Evolutionary conservation across 2,797 vertebrate species (phyloP), one percentile per base, ranked within the genome.

Genomic region (Gambelia wislizenii): DNA sequence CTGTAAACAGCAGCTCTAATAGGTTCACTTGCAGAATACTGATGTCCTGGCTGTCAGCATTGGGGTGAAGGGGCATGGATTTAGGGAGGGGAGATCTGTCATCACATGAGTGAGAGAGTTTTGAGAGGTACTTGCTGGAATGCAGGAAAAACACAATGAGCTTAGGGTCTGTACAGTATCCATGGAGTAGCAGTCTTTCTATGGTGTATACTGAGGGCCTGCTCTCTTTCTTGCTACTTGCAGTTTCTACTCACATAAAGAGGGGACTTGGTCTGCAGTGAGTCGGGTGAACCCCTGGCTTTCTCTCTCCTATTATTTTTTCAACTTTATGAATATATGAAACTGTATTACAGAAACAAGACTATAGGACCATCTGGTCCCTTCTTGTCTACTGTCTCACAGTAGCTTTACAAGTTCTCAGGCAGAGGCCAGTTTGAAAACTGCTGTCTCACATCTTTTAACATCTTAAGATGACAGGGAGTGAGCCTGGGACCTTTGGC

Each of bases 1-100:
- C 84, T 78, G 79, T 91, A 86, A 88, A 86, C 70, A 91, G 82
- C 89, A 36, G 84, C 59, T 83, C 78, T 82, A 91, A 83, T 86
- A 70, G 80, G 30, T 59, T 89, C 64, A 59, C 42, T 83, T 76
- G 72, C 70, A 76, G 87, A 89, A 82, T 83, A 64, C 72, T 70
- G n/a, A 83, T 86, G 84, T 59, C 78, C 52, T 77, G 61, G 61
- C 13, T 61, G 39, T 77, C 56, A 49, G 52, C 42, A 67, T 30
- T 22, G 47, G 82, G 44, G 47, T 54, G 67, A 75, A 36, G 42
- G 84, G 79, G 59, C 64, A 79, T 33, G 44, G 74, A 79, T 79
- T 83, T 85, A 82, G 84, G 59, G 52, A 30, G 69, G 61, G 49
- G 69, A 83, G 39, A 22, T 67, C 39, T 27, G 6, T 16, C 70